Percentiles rank a stretch among this genome's conserved stretches.
Conservation (phyloP, 1,140 invertebrate genomes). For the Hycleus cichorii region DNA sequence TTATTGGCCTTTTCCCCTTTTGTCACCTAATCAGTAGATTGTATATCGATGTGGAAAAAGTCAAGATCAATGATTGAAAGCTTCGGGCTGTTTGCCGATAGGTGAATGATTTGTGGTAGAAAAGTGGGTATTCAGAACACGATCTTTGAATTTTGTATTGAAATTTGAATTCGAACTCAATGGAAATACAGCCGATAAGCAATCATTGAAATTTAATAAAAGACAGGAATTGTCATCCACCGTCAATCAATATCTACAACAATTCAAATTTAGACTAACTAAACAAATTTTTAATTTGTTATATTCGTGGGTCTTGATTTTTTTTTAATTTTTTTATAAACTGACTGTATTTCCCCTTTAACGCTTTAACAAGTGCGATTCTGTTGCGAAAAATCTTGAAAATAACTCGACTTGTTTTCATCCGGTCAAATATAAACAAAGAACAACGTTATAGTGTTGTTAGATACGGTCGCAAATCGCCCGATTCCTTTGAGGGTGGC, state of each 20-base stretch:
- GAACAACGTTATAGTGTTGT: constrained; percentile 16
- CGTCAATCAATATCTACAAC: too few species aligned
- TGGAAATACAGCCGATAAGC: too few species aligned
- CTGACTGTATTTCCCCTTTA: neutral
- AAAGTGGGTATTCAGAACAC: too few species aligned
- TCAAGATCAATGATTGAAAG: too few species aligned
- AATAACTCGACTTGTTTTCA: neutral
- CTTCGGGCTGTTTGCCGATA: too few species aligned
- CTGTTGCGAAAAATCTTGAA: neutral
- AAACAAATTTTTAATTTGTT: neutral
- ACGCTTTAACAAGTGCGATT: constrained; percentile 20
- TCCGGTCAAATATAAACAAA: constrained; percentile 24
- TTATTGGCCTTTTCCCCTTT: neutral
- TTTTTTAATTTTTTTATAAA: neutral
- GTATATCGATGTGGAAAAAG: too few species aligned
- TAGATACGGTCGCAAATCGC: constrained; percentile 31
- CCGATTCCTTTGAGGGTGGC: constrained; percentile 25
- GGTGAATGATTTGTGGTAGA: too few species aligned
- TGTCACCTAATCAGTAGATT: neutral
- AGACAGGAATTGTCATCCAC: too few species aligned
- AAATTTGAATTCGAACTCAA: too few species aligned
- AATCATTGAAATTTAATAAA: too few species aligned
- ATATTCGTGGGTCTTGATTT: neutral
- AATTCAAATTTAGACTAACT: too few species aligned
- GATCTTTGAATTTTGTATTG: too few species aligned